phyloP scores from a whole-genome alignment of 2,888 invertebrate genomes.

The Unio pictorum region DNA sequence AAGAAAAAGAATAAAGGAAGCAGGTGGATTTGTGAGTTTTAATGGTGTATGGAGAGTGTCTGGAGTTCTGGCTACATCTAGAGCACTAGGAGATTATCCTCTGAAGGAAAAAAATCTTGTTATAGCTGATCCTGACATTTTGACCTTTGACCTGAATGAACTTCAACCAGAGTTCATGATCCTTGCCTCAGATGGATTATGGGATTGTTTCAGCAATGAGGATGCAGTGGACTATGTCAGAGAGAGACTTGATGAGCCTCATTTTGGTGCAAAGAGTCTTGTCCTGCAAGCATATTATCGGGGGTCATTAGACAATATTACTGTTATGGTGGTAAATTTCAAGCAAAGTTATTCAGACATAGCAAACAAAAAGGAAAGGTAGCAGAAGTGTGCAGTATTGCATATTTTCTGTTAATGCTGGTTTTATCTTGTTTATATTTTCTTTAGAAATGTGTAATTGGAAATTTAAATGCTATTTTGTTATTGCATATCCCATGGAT shows the following conservation, averaged over 20 bases:
- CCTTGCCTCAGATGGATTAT: constrained; percentile 94
- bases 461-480: too few relatives aligned
- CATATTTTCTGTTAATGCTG: too few relatives aligned
- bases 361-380: background rate
- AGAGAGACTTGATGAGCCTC: constrained; percentile 87
- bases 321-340: constrained; percentile 91
- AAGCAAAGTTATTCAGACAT: constrained; percentile 4
- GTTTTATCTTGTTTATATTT: too few relatives aligned
- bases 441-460: too few relatives aligned
- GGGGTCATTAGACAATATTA: constrained; percentile 95
- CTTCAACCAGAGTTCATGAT: constrained; percentile 90
- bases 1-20: constrained; percentile 91
- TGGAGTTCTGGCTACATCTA: constrained; percentile 92
- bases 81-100: constrained; percentile 94
- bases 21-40: constrained; percentile 95
- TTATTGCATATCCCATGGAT: too few relatives aligned
- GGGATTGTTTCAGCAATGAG: constrained; percentile 96
- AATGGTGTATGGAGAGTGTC: constrained; percentile 97
- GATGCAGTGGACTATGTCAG: constrained; percentile 92
- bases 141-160: constrained; percentile 90
- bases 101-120: constrained; percentile 93
- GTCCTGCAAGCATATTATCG: constrained; percentile 91
- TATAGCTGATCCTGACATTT: constrained; percentile 95
- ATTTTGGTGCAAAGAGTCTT: constrained; percentile 92
- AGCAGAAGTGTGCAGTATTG: too few relatives aligned